Conservation (phyloP, 2,888 invertebrate species). For the Drosophila ezoana region DNA sequence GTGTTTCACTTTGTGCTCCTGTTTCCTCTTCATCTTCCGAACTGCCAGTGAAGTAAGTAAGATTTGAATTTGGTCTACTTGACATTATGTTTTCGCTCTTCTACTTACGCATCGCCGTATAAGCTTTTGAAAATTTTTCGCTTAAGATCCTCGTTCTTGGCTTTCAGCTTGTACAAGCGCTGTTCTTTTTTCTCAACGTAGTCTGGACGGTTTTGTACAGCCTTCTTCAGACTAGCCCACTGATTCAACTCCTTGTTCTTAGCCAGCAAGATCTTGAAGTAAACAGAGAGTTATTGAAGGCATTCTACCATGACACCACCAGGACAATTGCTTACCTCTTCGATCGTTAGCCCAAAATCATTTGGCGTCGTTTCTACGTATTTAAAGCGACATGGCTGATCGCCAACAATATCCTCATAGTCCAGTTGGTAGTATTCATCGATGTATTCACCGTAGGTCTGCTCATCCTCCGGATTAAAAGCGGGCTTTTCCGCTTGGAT, state of each 20-base stretch:
- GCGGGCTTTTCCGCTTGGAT: constrained; percentile 91
- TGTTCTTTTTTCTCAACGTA: constrained; percentile 92
- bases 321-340: constrained; percentile 89
- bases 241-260: constrained; percentile 97
- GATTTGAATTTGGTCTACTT: background rate
- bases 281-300: background rate
- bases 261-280: constrained; percentile 92
- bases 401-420: constrained; percentile 97
- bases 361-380: constrained; percentile 96
- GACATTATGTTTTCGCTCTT: background rate
- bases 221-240: constrained; percentile 97
- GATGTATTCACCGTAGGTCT: constrained; percentile 93
- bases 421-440: constrained; percentile 98
- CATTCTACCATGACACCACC: fast-evolving
- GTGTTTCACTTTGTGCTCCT: constrained; percentile 18
- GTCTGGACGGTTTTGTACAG: constrained; percentile 91
- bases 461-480: constrained; percentile 91
- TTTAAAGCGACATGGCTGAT: constrained; percentile 95
- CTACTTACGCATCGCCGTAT: constrained; percentile 85
- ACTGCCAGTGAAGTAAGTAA: constrained; percentile 38
- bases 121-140: constrained; percentile 92
- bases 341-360: constrained; percentile 94
- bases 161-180: constrained; percentile 90
- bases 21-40: constrained; percentile 82
- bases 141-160: constrained; percentile 90